Evolutionary conservation across 2,888 invertebrate species (phyloP).

Genomic region (Lepeophtheirus nordmannii): DNA sequence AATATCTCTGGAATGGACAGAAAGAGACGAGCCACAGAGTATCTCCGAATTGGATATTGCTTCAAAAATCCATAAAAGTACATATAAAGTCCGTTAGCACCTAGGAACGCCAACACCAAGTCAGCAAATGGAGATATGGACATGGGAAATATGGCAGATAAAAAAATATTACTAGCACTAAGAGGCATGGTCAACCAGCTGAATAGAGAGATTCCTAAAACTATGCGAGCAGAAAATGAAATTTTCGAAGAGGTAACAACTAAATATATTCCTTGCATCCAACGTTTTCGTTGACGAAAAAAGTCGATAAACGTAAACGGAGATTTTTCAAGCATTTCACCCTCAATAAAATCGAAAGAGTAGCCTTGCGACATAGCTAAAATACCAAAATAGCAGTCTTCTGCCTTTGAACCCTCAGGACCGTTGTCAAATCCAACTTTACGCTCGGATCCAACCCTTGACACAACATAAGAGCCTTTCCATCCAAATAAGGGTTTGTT

Average conservation of each 20-base stretch:
- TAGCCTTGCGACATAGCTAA: conserved; percentile 77
- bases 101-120: conserved; percentile 51
- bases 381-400: conserved; percentile 95
- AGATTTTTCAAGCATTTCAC: conserved; percentile 97
- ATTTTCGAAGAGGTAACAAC: conserved; percentile 74
- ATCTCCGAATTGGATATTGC: conserved; percentile 19
- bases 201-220: conserved; percentile 74
- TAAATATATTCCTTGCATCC: conserved; percentile 71
- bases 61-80: conserved; percentile 61
- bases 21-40: conserved; percentile 5
- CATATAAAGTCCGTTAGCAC: conserved; percentile 89
- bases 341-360: conserved; percentile 85
- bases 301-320: conserved; percentile 90
- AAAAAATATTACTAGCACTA: conserved; percentile 69
- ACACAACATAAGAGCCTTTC: conserved; percentile 95
- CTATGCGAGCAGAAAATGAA: conserved; percentile 36
- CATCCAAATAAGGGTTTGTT: conserved; percentile 90
- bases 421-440: conserved; percentile 90
- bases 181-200: conserved; percentile 91
- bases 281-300: conserved; percentile 84
- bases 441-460: conserved; percentile 80
- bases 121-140: conserved; percentile 47
- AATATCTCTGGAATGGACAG: conserved; percentile 15
- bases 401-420: conserved; percentile 88
- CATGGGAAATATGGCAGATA: conserved; percentile 71